phyloP scores from a whole-genome alignment of 1,140 invertebrate genomes.

The Scaptomyza pallida region DNA sequence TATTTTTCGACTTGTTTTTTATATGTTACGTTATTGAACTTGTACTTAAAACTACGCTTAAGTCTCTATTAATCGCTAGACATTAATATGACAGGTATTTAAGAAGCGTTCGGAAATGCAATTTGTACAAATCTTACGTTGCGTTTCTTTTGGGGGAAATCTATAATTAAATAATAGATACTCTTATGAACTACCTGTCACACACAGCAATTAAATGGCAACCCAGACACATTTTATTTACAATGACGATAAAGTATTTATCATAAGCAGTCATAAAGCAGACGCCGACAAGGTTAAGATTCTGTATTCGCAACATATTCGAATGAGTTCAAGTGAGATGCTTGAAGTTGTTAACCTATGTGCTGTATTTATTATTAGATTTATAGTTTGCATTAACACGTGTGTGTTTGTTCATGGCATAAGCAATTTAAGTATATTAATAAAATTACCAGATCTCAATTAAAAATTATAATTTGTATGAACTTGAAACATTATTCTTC shows the following conservation, averaged over 20 bases:
- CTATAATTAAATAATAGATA: slow-evolving; percentile 9
- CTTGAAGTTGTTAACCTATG: not conserved
- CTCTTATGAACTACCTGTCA: slow-evolving; percentile 3
- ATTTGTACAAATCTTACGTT: not conserved
- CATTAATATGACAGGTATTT: not conserved
- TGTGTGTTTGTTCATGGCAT: not conserved
- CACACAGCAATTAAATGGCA: not conserved
- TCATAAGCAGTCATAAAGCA: not conserved
- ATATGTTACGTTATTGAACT: too few species aligned
- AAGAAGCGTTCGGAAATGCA: slow-evolving; percentile 5
- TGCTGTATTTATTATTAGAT: not conserved
- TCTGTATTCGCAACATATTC: not conserved
- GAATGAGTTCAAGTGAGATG: not conserved
- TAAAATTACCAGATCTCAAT: too few species aligned
- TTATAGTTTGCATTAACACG: not conserved
- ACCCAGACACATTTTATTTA: slow-evolving; percentile 12
- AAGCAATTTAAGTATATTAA: too few species aligned
- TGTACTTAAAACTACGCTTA: too few species aligned
- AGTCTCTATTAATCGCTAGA: not conserved
- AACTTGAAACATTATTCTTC: not conserved
- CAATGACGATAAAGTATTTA: slow-evolving; percentile 2
- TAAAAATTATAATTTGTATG: not conserved
- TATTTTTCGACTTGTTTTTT: too few species aligned
- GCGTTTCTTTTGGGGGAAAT: slow-evolving; percentile 4
- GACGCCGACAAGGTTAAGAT: not conserved